Evolutionary conservation across 2,113 vertebrate genomes (phyloP), one percentile per base, ranked within the genome.

Genomic region (Stigmatopora nigra): DNA sequence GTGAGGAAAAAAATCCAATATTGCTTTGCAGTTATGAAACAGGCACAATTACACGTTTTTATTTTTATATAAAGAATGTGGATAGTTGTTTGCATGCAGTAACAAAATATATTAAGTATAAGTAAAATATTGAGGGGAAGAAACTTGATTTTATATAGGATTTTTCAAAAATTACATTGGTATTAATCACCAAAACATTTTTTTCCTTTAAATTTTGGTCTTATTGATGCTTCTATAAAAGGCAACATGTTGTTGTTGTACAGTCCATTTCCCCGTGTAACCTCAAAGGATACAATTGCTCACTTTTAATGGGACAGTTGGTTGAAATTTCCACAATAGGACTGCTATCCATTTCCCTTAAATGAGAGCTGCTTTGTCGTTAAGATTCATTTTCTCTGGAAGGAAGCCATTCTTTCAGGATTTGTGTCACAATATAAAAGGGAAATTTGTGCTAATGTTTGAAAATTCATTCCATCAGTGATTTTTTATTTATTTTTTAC

Each of bases 161-260:
- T 31, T 8, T 41, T 41, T 10, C 38, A 38, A 8, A 41, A 41
- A 8, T 41, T 41, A 41, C 9, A 41, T 41, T 4, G 38, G 6
- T 41, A 10, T 3, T 10, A 41, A 7, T 8, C 38, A 10, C 25
- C 9, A 41, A 41, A 41, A 41, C 38, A 41, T 41, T 4, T 41
- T 41, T 41, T 41, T 4, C 9, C 9, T 41, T 41, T 41, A 41
- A 41, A 41, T 41, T 8, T 41, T 41, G 38, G 2, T 41, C 5
- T 41, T 41, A 22, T 53, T 1, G 3, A 20, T 20, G 8, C 58
- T 82, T 88, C 81, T 69, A 74, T 79, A 84, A 67, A 71, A 53
- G 75, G 52, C 31, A 53, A 53, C 51, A 53, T 53, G 51, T 12
- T 53, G 19, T 13, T 11, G 8, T 53, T 19, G 51, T 60, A 41